Percentiles rank a stretch among this genome's conserved stretches.
phyloP scores from a whole-genome alignment of 2,888 invertebrate genomes.

The Resseliella maxima region DNA sequence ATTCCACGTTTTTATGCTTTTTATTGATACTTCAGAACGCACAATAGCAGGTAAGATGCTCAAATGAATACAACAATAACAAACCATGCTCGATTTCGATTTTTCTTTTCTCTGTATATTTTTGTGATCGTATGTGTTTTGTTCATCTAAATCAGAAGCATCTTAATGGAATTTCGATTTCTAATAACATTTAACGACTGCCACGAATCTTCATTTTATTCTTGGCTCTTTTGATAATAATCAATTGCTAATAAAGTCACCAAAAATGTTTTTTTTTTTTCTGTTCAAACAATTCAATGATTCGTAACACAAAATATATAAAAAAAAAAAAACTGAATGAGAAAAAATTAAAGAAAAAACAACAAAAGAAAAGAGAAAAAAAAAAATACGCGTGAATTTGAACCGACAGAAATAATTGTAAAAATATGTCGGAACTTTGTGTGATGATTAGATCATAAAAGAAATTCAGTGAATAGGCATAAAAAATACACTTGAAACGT shows the following conservation, averaged over 20 bases:
- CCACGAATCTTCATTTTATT: background rate
- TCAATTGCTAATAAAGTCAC: background rate
- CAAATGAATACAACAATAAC: background rate
- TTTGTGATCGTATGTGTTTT: background rate
- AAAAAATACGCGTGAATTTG: background rate
- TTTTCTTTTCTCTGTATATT: background rate
- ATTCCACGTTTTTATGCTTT: background rate
- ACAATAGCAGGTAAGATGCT: slow-evolving; percentile 37
- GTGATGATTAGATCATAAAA: no score
- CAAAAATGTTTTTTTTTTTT: background rate
- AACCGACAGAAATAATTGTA: background rate
- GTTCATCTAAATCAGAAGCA: background rate
- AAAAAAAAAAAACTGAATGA: no score
- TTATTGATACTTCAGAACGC: background rate
- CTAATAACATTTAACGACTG: slow-evolving; percentile 30
- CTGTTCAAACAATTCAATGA: background rate
- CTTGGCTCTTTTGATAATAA: background rate
- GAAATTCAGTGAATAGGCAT: no score
- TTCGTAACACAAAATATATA: no score
- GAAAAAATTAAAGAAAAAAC: no score
- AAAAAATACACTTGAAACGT: no score
- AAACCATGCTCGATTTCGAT: background rate
- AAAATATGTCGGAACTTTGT: no score
- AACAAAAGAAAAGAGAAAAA: no score
- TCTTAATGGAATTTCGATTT: slow-evolving; percentile 45